phyloP scores from a whole-genome alignment of 2,113 vertebrate species.

The Rhinoderma darwinii region DNA sequence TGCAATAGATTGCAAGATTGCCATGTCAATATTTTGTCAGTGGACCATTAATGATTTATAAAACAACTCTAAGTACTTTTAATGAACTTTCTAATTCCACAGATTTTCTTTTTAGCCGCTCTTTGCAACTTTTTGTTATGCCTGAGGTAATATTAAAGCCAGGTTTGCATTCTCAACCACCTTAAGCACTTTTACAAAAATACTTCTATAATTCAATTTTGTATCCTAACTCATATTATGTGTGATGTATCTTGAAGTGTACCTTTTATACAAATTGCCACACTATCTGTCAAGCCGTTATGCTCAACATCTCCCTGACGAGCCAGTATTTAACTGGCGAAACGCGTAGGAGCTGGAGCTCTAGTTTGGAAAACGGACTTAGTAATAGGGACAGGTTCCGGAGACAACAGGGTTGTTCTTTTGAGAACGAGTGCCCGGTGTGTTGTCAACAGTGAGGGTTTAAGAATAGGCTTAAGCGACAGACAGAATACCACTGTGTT shows the following conservation, averaged over 20 bases:
- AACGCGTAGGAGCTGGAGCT: no score
- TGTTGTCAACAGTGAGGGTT: no score
- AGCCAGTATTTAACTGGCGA: no score
- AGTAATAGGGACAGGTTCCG: no score
- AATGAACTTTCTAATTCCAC: slow-evolving; percentile 27
- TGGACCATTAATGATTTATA: slow-evolving; percentile 37
- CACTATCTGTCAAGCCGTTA: no score
- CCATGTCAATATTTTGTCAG: slow-evolving; percentile 21
- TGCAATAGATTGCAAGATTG: neutral
- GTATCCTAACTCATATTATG: neutral
- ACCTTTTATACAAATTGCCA: no score
- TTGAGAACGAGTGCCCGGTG: no score
- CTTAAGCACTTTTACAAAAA: slow-evolving; percentile 3
- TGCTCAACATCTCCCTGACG: no score
- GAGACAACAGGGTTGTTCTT: no score
- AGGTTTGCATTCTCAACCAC: slow-evolving; percentile 1
- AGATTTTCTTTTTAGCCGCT: slow-evolving; percentile 1
- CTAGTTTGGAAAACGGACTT: no score
- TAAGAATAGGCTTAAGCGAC: no score
- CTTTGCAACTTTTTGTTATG: slow-evolving; percentile 20
- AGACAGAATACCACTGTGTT: no score
- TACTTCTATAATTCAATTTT: neutral
- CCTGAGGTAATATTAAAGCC: slow-evolving; percentile 14
- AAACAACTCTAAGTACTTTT: slow-evolving; percentile 25
- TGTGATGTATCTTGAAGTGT: neutral